A percentile compares a stretch with the other conserved stretches of the same genome.
These are phyloP conservation scores for Actinostola sp. DNA, from an alignment of 92 coral and sea anemone species.

Conservation along the genomic window DNA sequence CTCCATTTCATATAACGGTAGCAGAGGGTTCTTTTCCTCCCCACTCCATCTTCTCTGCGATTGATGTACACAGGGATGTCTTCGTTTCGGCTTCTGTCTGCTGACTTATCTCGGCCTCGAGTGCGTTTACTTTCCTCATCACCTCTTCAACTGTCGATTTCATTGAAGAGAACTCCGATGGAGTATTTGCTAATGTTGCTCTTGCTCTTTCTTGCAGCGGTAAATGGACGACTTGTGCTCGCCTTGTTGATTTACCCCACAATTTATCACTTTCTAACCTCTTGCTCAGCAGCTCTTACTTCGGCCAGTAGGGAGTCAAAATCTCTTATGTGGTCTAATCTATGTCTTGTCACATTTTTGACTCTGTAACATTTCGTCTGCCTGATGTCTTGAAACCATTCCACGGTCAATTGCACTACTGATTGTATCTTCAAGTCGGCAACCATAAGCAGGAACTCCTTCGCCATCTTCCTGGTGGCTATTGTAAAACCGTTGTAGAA, in stretches of 20 bases:
- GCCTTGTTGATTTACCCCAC: slow-evolving; percentile 6
- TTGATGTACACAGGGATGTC: too few species aligned
- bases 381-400: slow-evolving; percentile 11
- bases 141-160: neutral
- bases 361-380: slow-evolving; percentile 17
- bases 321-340: slow-evolving; percentile 3
- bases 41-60: too few species aligned
- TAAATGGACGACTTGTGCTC: neutral
- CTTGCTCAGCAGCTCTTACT: slow-evolving; percentile 23
- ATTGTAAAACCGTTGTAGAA: slow-evolving; percentile 19
- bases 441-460: slow-evolving; percentile 9
- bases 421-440: too few species aligned
- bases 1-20: too few species aligned
- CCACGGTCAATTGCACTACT: slow-evolving; percentile 26
- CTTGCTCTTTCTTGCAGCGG: slow-evolving; percentile 1
- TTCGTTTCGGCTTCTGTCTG: neutral
- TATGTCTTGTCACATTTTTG: slow-evolving; percentile 9
- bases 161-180: neutral
- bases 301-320: slow-evolving; percentile 17
- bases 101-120: neutral
- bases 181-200: neutral
- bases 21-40: too few species aligned
- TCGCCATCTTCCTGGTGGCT: slow-evolving; percentile 17
- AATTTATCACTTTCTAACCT: slow-evolving; percentile 13
- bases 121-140: neutral